Percentiles rank a stretch among this genome's conserved stretches.
Evolutionary conservation across 1,140 invertebrate species (phyloP).

Genomic region (Steinernema feltiae): DNA sequence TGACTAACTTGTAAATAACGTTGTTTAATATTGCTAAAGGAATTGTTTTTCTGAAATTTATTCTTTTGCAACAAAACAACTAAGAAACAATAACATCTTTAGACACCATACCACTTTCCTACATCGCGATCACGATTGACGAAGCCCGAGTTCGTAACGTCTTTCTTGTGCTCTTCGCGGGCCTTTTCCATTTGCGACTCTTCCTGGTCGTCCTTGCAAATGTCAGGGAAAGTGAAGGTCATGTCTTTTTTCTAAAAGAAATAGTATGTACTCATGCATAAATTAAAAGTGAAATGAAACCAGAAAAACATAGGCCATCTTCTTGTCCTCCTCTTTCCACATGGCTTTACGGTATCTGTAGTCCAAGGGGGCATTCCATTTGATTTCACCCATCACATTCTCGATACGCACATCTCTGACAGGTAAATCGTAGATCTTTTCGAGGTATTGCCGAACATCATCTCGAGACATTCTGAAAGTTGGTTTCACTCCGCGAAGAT

Average conservation of each 20-base stretch:
- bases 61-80: not conserved
- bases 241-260: not conserved
- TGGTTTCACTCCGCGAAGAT: not conserved
- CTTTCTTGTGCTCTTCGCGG: not conserved
- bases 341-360: slow-evolving; percentile 40
- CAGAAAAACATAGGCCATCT: slow-evolving; percentile 53
- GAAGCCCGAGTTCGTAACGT: not conserved
- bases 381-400: slow-evolving; percentile 47
- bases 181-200: not conserved
- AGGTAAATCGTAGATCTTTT: slow-evolving; percentile 56
- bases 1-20: no score
- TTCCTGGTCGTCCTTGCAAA: not conserved
- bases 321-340: slow-evolving; percentile 57
- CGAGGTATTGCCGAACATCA: slow-evolving; percentile 52
- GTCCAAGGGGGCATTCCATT: slow-evolving; percentile 39
- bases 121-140: slow-evolving; percentile 3
- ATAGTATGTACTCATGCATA: no score
- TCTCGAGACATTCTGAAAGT: slow-evolving; percentile 41
- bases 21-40: not conserved
- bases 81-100: not conserved
- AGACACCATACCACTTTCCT: not conserved
- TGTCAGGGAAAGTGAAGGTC: not conserved
- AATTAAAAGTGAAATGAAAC: no score
- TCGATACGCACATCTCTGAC: slow-evolving; percentile 54
- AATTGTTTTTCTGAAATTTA: not conserved